Base-by-base conservation (phyloP, 2,888 invertebrate genomes). In the Bhutanitis thaidina region DNA sequence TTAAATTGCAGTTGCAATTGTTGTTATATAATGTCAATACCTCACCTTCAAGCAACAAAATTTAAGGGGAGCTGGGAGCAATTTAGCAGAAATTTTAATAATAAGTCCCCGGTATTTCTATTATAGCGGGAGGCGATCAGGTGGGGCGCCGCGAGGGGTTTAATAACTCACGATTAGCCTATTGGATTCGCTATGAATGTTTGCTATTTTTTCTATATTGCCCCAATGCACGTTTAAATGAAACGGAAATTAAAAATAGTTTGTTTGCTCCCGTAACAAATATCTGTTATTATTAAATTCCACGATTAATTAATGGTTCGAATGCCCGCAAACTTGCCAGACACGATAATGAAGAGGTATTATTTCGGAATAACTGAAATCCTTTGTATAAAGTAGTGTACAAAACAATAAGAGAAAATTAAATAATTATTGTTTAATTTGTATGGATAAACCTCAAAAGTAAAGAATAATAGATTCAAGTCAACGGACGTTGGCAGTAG, bases 61-160 rank as follows among this genome's bases (percentile, higher is more conserved):
- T 76, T 74, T 74, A 74, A 83, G 85, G 85, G 85, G 79, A 61
- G 81, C 72, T 78, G 82, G 80, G 85, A 86, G 72, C 86, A 86
- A 87, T 88, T 85, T 86, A 86, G 81, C 85, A 90, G 90, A 88
- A 90, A 90, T 90, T 90, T 90, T 90, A 90, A 90, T 90, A 90
- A 90, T 90, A 90, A 90, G 88, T 84, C 85, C 78, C 75, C 69
- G 90, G 90, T 78, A 90, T 90, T 90, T 87, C 89, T 89, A 89
- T 90, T 89, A 90, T 86, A 82, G 81, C 84, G 77, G 77, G 78
- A 76, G 81, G 78, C 86, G 80, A 88, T 89, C 89, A 88, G 89
- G 87, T 88, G 84, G 85, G 81, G 63, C 74, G 73, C 67, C 71
- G 75, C 74, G 77, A 74, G 77, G 82, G 83, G 86, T 87, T 88